Base-by-base conservation (phyloP, 2,797 vertebrate genomes). In the Esox lucius region DNA sequence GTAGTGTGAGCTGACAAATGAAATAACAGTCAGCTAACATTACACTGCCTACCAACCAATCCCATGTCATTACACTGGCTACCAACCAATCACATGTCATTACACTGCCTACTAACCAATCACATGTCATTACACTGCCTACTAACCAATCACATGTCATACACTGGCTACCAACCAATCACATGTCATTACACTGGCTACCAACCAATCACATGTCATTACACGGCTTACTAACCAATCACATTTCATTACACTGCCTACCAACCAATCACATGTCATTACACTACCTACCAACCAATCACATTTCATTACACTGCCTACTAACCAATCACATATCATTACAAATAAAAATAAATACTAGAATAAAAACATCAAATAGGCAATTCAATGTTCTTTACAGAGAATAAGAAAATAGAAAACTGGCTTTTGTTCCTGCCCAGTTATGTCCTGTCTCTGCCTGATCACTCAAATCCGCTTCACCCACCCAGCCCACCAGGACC, bases 181-280 rank as follows among this genome's bases (percentile, higher is more conserved):
- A 97, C 95, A 95, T 96, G 2, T 0, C 62, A 31, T 65, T 31
- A 31, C 26, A 16, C 15, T 31, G 13, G 28, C 1, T 16, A 65
- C 62, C 28, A 31, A 64, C 61, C 5, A 16, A 28, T 62, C 24
- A 62, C 13, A 1, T 19, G 33, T 16, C 4, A 1, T 65, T 33
- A 17, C 62, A 97, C 96, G 97, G 96, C 96, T 96, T 87, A 61
- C 91, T 86, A 86, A 75, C 53, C 89, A 78, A 95, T 94, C 96
- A 97, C 95, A 95, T 95, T 96, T 96, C 95, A 89, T 89, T 93
- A 95, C 96, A 97, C 96, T 97, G 96, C 96, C 96, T 97, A 95
- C 95, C 96, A 85, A 75, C 56, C 90, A 77, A 95, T 94, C 96
- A 97, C 95, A 95, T 96, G 5, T 0, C 62, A 31, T 65, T 31